Conservation (phyloP, 2,888 invertebrate species). For the Andrena chrysosceles region DNA sequence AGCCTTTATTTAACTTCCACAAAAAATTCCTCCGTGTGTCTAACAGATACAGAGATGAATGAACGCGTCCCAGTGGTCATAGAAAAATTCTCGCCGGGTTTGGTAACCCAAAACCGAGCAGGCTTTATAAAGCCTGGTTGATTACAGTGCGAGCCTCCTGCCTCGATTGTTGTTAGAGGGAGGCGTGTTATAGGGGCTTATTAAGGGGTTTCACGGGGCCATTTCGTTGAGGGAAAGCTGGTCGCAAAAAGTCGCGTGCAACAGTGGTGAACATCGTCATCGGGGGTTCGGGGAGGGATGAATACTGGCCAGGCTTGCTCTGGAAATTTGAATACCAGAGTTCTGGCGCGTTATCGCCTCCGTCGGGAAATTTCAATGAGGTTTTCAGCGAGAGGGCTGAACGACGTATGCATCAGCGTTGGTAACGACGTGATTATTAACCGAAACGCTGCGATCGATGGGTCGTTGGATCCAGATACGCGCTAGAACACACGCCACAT, state of each 20-base stretch:
- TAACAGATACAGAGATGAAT: no score
- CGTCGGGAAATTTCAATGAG: conserved; percentile 19
- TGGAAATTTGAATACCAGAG: conserved; percentile 22
- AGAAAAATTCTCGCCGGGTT: background rate
- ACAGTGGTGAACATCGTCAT: background rate
- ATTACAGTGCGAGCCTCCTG: background rate
- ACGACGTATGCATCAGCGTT: background rate
- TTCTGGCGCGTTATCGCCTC: background rate
- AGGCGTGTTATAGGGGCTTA: no score
- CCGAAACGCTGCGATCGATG: conserved; percentile 23
- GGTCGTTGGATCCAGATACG: conserved; percentile 11
- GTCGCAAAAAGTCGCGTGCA: background rate
- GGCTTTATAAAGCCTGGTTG: background rate
- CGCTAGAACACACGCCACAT: background rate
- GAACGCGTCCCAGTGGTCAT: no score
- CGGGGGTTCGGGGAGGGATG: background rate
- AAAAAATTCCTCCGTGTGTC: no score
- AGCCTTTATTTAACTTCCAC: no score
- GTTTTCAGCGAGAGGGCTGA: background rate
- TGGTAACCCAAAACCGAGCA: background rate
- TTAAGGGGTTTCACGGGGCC: no score
- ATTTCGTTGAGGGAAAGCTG: no score
- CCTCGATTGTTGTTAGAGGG: background rate
- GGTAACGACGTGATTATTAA: conserved; percentile 29
- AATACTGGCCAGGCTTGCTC: background rate